phyloP scores from a whole-genome alignment of 2,888 invertebrate genomes.

The Hydriomena furcata region DNA sequence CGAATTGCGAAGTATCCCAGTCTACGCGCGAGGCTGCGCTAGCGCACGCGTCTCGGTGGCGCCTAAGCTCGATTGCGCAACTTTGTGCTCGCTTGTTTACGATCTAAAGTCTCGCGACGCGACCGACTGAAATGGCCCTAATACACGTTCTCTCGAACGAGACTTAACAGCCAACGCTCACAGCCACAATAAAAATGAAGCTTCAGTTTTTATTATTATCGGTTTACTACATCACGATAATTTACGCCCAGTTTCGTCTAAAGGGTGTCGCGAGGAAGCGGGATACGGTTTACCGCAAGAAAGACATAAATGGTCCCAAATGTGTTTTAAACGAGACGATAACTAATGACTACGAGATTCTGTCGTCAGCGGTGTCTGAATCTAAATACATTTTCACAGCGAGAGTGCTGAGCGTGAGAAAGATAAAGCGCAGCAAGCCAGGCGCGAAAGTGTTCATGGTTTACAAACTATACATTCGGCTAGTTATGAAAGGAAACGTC shows the following conservation, averaged over 20 bases:
- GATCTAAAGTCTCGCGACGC: constrained; percentile 59
- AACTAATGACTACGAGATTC: constrained; percentile 82
- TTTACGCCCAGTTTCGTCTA: constrained; percentile 65
- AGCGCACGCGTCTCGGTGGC: constrained; percentile 81
- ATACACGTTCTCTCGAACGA: constrained; percentile 39
- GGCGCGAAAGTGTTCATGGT: constrained; percentile 72
- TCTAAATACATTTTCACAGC: constrained; percentile 81
- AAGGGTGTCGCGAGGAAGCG: constrained; percentile 69
- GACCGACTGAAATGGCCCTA: constrained; percentile 60
- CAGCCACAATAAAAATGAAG: constrained; percentile 66
- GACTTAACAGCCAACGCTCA: constrained; percentile 41
- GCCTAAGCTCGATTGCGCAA: constrained; percentile 74
- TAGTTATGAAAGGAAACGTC: constrained; percentile 74
- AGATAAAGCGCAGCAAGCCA: constrained; percentile 72
- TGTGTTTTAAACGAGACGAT: constrained; percentile 81
- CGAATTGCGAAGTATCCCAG: constrained; percentile 80
- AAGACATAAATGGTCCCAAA: constrained; percentile 75
- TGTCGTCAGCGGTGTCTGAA: constrained; percentile 80
- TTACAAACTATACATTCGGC: constrained; percentile 73
- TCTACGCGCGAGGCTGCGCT: constrained; percentile 78
- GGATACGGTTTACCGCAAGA: constrained; percentile 69
- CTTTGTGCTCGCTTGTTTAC: constrained; percentile 62
- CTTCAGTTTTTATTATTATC: constrained; percentile 67
- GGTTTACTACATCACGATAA: constrained; percentile 61
- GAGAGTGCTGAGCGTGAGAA: constrained; percentile 74